Evolutionary conservation across 2,113 vertebrate genomes (phyloP).

Genomic region (Platichthys stellatus): DNA sequence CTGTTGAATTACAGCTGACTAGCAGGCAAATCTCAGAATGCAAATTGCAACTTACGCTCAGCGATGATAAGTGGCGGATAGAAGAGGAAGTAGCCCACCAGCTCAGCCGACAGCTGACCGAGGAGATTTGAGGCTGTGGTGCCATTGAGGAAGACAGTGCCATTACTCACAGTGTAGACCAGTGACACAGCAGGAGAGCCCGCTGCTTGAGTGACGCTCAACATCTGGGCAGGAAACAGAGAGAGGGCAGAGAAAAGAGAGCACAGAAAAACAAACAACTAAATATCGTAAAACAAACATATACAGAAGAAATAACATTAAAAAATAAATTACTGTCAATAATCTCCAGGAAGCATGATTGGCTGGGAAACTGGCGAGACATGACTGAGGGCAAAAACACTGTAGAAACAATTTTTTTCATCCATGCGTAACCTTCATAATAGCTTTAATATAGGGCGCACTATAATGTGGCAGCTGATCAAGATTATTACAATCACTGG

Average conservation of each 20-base stretch:
- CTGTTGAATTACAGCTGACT: constrained; percentile 15
- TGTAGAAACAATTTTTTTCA: constrained; percentile 25
- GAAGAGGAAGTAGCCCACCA: constrained; percentile 98
- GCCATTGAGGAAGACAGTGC: constrained; percentile 89
- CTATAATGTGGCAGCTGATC: constrained; percentile 59
- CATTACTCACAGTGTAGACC: constrained; percentile 92
- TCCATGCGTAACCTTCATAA: constrained; percentile 2
- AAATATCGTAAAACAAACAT: not conserved
- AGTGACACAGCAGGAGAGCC: constrained; percentile 90
- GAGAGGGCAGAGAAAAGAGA: constrained; percentile 44
- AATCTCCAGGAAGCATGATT: not conserved
- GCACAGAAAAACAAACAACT: not conserved
- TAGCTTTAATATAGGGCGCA: constrained; percentile 41
- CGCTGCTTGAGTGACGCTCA: constrained; percentile 86
- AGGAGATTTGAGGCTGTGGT: constrained; percentile 93
- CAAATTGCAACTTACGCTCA: constrained; percentile 89
- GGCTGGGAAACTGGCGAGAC: constrained; percentile 17
- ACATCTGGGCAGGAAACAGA: constrained; percentile 82
- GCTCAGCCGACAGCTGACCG: constrained; percentile 93
- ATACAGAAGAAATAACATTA: not conserved
- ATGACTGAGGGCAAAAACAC: constrained; percentile 40
- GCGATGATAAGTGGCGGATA: constrained; percentile 95
- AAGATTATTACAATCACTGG: constrained; percentile 54
- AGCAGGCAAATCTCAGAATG: constrained; percentile 21
- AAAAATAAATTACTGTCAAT: too few species aligned